A percentile compares a stretch with the other conserved stretches of the same genome.
Evolutionary conservation across 2,888 invertebrate genomes (phyloP).

Genomic region (Cephonodes hylas): DNA sequence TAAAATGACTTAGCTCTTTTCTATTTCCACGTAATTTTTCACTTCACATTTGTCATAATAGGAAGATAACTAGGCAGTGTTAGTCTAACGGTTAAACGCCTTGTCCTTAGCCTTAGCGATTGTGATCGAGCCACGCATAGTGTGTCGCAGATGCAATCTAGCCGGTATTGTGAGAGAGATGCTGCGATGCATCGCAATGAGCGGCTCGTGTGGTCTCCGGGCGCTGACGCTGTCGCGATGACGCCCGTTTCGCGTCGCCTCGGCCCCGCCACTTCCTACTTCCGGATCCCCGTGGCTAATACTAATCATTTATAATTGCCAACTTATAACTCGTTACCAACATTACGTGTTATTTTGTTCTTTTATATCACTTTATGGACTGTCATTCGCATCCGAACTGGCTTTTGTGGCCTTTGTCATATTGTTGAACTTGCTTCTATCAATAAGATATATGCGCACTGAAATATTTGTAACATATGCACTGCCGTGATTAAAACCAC

Average conservation of each 20-base stretch:
- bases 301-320: slow-evolving; percentile 54
- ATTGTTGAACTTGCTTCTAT: too few species aligned
- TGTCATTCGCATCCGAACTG: too few species aligned
- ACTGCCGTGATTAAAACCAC: too few species aligned
- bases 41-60: too few species aligned
- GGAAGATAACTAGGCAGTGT: too few species aligned
- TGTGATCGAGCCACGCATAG: slow-evolving; percentile 37
- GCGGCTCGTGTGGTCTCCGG: slow-evolving; percentile 34
- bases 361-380: not conserved
- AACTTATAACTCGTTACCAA: slow-evolving; percentile 22
- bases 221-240: slow-evolving; percentile 33
- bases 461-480: too few species aligned
- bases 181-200: slow-evolving; percentile 52
- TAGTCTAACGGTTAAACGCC: not conserved
- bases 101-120: slow-evolving; percentile 34
- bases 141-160: slow-evolving; percentile 34
- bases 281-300: slow-evolving; percentile 64
- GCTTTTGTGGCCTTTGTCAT: too few species aligned
- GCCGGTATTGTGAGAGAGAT: slow-evolving; percentile 28
- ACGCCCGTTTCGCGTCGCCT: slow-evolving; percentile 43
- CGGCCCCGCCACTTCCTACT: slow-evolving; percentile 65
- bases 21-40: too few species aligned
- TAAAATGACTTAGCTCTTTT: too few species aligned
- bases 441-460: too few species aligned
- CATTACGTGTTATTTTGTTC: not conserved